phyloP scores from a whole-genome alignment of 2,888 invertebrate genomes.

The Trissolcus brochymenae region DNA sequence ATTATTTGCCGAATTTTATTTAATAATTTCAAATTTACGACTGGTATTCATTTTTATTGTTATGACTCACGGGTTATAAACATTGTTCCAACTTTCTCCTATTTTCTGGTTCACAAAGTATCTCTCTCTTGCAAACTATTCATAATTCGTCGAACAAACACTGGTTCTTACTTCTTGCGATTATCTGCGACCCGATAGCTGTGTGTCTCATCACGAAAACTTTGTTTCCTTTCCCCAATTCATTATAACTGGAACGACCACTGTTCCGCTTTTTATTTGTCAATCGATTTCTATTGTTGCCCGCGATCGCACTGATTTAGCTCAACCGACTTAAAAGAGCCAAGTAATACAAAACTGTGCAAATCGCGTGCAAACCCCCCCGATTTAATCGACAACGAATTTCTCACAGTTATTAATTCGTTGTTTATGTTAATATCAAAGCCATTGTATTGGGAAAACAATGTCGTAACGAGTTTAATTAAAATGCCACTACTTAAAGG shows the following conservation, averaged over 20 bases:
- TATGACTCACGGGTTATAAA: slow-evolving; percentile 19
- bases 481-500: slow-evolving; percentile 51
- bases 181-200: slow-evolving; percentile 25
- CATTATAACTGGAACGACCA: slow-evolving; percentile 19
- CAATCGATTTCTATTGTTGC: slow-evolving; percentile 39
- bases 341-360: slow-evolving; percentile 14
- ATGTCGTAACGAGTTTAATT: slow-evolving; percentile 50
- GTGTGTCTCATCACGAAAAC: slow-evolving; percentile 36
- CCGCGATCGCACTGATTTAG: slow-evolving; percentile 29
- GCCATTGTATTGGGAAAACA: slow-evolving; percentile 40
- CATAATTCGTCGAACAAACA: slow-evolving; percentile 17
- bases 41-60: slow-evolving; percentile 9
- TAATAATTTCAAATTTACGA: slow-evolving; percentile 19
- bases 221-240: slow-evolving; percentile 27
- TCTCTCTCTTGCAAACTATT: background rate
- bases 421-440: slow-evolving; percentile 50
- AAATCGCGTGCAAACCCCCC: slow-evolving; percentile 8
- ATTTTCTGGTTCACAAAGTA: slow-evolving; percentile 9
- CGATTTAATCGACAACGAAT: slow-evolving; percentile 23
- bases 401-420: slow-evolving; percentile 51
- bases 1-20: slow-evolving; percentile 12
- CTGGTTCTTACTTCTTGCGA: slow-evolving; percentile 16
- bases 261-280: slow-evolving; percentile 32
- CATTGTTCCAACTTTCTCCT: slow-evolving; percentile 32
- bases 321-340: background rate